These are phyloP conservation scores for Drosophila algonquin DNA, from an alignment of 2,888 invertebrate species.

Conservation along the genomic window DNA sequence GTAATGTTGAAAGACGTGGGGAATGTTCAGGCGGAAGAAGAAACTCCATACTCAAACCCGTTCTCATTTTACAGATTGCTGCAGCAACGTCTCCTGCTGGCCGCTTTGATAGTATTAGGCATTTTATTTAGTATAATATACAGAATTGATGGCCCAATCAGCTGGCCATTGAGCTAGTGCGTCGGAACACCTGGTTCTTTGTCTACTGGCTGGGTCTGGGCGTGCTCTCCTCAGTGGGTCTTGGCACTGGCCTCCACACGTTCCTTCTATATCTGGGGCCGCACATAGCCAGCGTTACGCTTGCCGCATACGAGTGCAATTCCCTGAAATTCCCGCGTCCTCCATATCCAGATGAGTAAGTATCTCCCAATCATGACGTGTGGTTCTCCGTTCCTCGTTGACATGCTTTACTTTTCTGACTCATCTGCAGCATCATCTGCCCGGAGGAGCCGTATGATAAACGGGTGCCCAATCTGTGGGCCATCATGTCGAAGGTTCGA, in stretches of 20 bases:
- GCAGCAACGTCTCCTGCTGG: constrained; percentile 81
- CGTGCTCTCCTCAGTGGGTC: constrained; percentile 97
- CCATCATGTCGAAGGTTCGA: constrained; percentile 97
- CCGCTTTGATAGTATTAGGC: constrained; percentile 81
- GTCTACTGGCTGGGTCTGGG: constrained; percentile 97
- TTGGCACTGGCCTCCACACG: constrained; percentile 99
- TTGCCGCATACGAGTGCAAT: constrained; percentile 99
- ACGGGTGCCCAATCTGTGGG: constrained; percentile 91
- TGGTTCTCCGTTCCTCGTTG: neutral
- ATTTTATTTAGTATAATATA: constrained; percentile 81
- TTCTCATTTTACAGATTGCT: constrained; percentile 70
- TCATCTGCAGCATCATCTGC: constrained; percentile 92
- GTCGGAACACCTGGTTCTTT: constrained; percentile 84
- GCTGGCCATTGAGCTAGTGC: constrained; percentile 80
- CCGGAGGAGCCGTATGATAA: constrained; percentile 88
- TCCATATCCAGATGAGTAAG: constrained; percentile 98
- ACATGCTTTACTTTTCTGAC: neutral
- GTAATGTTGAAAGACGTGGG: constrained; percentile 81
- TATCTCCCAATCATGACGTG: constrained; percentile 39
- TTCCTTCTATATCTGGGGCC: constrained; percentile 99
- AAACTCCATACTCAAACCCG: neutral
- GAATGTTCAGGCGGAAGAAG: constrained; percentile 44
- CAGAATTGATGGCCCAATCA: constrained; percentile 83
- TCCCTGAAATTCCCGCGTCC: constrained; percentile 97
- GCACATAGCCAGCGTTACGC: constrained; percentile 98